Conservation (phyloP, 2,797 vertebrate species). For the Aselliscus stoliczkanus region DNA sequence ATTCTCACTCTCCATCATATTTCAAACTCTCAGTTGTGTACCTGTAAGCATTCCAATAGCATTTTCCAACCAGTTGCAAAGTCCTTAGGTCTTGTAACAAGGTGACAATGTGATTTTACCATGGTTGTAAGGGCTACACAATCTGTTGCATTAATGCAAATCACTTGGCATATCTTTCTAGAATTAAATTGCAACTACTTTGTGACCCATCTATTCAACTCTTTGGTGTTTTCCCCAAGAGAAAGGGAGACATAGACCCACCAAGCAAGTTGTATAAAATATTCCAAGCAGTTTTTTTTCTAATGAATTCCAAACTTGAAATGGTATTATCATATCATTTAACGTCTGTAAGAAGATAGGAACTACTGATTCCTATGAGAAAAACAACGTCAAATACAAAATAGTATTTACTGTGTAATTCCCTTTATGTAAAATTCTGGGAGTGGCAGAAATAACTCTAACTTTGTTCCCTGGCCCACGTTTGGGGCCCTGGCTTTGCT, state of each 20-base stretch:
- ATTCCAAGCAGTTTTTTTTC: not conserved
- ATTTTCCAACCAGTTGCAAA: not conserved
- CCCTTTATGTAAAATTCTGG: not conserved
- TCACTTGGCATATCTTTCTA: not conserved
- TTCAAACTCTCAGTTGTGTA: not conserved
- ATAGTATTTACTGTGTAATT: not conserved
- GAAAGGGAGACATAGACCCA: not conserved
- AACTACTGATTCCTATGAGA: not conserved
- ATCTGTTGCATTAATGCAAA: not conserved
- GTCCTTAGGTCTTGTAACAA: not conserved
- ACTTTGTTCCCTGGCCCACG: too few species aligned
- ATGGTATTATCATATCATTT: not conserved
- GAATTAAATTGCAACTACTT: not conserved
- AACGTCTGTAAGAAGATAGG: not conserved
- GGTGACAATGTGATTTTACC: not conserved
- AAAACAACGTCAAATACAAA: not conserved
- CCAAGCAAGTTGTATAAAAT: not conserved
- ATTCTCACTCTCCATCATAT: not conserved
- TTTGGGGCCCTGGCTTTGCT: too few species aligned
- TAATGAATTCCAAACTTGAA: not conserved
- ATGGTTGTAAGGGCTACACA: not conserved
- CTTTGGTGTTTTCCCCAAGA: not conserved
- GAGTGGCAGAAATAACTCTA: not conserved
- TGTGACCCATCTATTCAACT: not conserved
- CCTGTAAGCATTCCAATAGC: not conserved